Conservation (phyloP, 2,113 vertebrate species). For the Monopterus albus region DNA sequence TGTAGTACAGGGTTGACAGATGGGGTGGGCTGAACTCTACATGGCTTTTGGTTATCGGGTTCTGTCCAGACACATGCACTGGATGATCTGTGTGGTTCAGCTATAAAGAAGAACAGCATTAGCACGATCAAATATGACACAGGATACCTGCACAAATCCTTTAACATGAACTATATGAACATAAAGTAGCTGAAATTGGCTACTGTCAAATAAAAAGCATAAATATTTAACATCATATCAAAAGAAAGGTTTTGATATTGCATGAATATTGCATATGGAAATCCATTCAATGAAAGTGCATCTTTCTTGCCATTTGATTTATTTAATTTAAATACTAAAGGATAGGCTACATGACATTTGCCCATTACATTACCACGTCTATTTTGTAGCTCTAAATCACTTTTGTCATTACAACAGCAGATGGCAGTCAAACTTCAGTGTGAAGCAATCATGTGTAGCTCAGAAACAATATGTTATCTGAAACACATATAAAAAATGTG, state of each 20-base stretch:
- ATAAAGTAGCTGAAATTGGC: neutral
- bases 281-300: no score
- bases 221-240: no score
- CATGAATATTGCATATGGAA: no score
- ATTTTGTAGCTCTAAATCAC: neutral
- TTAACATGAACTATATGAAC: neutral
- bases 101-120: slow-evolving; percentile 25
- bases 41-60: slow-evolving; percentile 33
- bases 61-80: neutral
- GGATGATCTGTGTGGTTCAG: neutral
- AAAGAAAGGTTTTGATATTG: no score
- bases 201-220: no score
- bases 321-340: no score
- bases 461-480: no score
- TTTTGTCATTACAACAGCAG: slow-evolving; percentile 36
- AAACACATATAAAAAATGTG: no score
- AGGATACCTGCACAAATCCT: neutral
- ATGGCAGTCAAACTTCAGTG: slow-evolving; percentile 44
- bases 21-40: slow-evolving; percentile 28
- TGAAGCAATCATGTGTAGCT: accelerated
- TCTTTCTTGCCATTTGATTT: no score
- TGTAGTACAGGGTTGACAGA: slow-evolving; percentile 40
- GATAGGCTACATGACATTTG: no score
- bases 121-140: neutral
- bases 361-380: no score